A percentile compares a stretch with the other conserved stretches of the same genome.
Evolutionary conservation across 2,888 invertebrate species (phyloP).

Genomic region (Ramazzottius varieornatus): DNA sequence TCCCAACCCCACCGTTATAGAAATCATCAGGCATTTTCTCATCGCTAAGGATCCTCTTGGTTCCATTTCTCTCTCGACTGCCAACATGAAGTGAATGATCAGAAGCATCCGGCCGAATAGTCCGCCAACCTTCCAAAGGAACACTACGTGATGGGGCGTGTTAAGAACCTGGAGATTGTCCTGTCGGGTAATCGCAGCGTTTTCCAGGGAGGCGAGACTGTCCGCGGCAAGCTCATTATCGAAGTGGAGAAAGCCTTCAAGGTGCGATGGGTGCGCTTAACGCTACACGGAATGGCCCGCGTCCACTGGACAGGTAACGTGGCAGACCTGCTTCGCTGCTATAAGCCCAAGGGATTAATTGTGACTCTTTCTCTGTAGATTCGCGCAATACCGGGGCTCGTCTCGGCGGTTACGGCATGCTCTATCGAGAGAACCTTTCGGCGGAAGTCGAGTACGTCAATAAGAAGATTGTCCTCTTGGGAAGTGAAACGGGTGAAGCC

Average conservation of each 20-base stretch:
- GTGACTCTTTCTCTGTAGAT: not conserved
- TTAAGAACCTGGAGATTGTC: not conserved
- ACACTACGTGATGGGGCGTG: not conserved
- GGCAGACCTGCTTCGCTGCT: not conserved
- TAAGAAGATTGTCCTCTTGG: not conserved
- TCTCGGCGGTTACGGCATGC: not conserved
- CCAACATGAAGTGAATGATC: no score
- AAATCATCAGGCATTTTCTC: no score
- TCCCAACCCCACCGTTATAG: no score
- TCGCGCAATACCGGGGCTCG: not conserved
- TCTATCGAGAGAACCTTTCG: not conserved
- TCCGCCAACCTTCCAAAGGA: no score
- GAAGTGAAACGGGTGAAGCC: not conserved
- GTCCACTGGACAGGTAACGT: slow-evolving; percentile 1
- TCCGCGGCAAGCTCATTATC: not conserved
- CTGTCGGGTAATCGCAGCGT: not conserved
- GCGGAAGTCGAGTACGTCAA: slow-evolving; percentile 4
- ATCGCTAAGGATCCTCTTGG: no score
- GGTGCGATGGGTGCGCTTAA: not conserved
- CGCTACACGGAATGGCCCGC: not conserved
- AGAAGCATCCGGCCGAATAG: no score
- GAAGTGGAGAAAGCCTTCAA: not conserved
- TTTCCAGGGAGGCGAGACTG: not conserved
- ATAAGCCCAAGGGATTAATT: not conserved
- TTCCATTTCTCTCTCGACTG: no score